Base-by-base conservation (phyloP, 1,140 invertebrate genomes). In the Lucilia cuprina region DNA sequence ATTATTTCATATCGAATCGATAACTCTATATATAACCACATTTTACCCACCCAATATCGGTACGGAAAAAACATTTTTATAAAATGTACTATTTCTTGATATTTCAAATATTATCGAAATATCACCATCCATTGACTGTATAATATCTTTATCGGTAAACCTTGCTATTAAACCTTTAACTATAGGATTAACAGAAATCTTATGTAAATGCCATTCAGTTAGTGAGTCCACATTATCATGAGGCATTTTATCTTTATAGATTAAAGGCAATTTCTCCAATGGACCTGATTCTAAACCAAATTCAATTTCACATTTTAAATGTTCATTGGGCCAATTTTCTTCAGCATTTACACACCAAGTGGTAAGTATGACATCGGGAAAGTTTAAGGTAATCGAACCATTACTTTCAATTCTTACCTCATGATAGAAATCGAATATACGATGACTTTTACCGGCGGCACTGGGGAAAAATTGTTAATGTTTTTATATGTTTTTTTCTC, bases 271-370 rank as follows among this genome's bases (percentile, higher is more conserved):
- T 12, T 34, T 50, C 10, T 82, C 78, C 65, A 47, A 19, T 5
- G 4, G 82, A 13, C 30, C 65, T 80, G 21, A 55, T 30, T 84
- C 84, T 13, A 89, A 35, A 35, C 89, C 88, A 65, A 90, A 21
- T 10, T 88, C 74, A 9, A 90, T 86, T 35, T 86, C 86, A 60
- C 89, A 90, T 17, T 82, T 82, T 13, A 90, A 83, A 1, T 84
- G 85, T 82, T 90, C 89, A 50, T 86, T 86, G 13, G 89, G 89
- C 89, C 89, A 90, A 84, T 90, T 89, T 12, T 85, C 85, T 12
- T 86, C 86, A 4, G 83, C 84, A 84, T 90, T 87, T 77, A 88
- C 85, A 74, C 89, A 91, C 88, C 88, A 89, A 10, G 84, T 88
- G n/a, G 49, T 82, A 34, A 89, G 41, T 83, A 87, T 86, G 2